Percentiles rank a stretch among this genome's conserved stretches.
phyloP scores from a whole-genome alignment of 53 echinoderm and acorn worm species.

The Henricia sp. region DNA sequence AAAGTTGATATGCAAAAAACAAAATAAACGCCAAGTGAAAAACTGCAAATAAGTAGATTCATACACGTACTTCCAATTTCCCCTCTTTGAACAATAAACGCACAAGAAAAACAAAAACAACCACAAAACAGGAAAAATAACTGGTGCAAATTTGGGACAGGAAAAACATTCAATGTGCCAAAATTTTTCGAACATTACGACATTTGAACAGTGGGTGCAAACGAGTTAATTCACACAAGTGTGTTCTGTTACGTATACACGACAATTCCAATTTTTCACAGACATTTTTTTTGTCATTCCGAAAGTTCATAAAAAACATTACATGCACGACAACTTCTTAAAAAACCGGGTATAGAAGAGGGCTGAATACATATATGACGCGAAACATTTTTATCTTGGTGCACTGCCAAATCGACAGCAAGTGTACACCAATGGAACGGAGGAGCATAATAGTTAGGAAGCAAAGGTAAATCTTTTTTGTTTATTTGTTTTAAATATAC shows the following conservation, averaged over 20 bases:
- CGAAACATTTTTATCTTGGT: slow-evolving; percentile 31
- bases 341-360: slow-evolving; percentile 43
- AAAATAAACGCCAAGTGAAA: not conserved
- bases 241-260: slow-evolving; percentile 24
- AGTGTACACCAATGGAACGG: slow-evolving; percentile 49
- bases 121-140: not conserved
- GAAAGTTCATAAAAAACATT: slow-evolving; percentile 57
- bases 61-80: slow-evolving; percentile 26
- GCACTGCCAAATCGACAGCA: slow-evolving; percentile 58
- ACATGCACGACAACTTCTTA: slow-evolving; percentile 46
- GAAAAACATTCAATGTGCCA: not conserved
- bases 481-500: slow-evolving; percentile 33
- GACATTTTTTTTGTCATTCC: slow-evolving; percentile 32
- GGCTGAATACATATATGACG: slow-evolving; percentile 52
- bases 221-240: slow-evolving; percentile 37
- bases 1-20: slow-evolving; percentile 48
- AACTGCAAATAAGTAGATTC: not conserved
- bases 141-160: slow-evolving; percentile 46
- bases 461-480: slow-evolving; percentile 24
- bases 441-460: slow-evolving; percentile 47
- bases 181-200: slow-evolving; percentile 36
- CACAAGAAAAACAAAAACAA: slow-evolving; percentile 27
- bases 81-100: slow-evolving; percentile 14
- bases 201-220: slow-evolving; percentile 47
- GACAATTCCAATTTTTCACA: slow-evolving; percentile 51